phyloP scores from a whole-genome alignment of 2,888 invertebrate species.

The Dastarcus helophoroides region DNA sequence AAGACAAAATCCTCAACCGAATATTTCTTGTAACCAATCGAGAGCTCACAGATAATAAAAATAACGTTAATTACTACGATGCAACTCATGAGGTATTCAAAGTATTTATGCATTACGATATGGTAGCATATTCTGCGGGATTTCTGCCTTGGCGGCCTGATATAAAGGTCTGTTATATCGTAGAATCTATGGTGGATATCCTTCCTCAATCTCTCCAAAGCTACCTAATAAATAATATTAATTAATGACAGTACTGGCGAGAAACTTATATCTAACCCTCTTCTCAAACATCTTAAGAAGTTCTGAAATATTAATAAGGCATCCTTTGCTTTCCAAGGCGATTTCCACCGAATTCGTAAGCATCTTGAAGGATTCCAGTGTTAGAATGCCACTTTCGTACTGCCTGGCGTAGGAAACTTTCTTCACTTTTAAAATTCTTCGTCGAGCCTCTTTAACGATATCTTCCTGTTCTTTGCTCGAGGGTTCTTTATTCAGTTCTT shows the following conservation, averaged over 20 bases:
- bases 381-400: constrained; percentile 50
- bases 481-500: too few species aligned
- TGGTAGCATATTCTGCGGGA: constrained; percentile 1
- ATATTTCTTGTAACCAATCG: too few species aligned
- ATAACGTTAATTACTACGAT: too few species aligned
- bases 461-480: too few species aligned
- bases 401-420: constrained; percentile 54
- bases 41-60: too few species aligned
- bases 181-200: background rate
- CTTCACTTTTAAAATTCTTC: constrained; percentile 46
- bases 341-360: constrained; percentile 43
- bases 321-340: constrained; percentile 39
- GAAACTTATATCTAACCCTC: too few species aligned
- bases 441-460: constrained; percentile 47
- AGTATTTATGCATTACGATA: too few species aligned
- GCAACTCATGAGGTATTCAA: too few species aligned
- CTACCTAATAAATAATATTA: too few species aligned
- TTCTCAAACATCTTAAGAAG: constrained; percentile 7
- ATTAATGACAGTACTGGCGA: too few species aligned
- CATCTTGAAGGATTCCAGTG: constrained; percentile 44
- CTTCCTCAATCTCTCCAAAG: background rate
- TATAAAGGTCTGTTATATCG: background rate
- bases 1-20: too few species aligned
- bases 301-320: constrained; percentile 34
- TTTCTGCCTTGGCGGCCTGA: constrained; percentile 1